Evolutionary conservation across 2,888 invertebrate genomes (phyloP), one percentile per base, ranked within the genome.

Genomic region (Halocaridina rubra): DNA sequence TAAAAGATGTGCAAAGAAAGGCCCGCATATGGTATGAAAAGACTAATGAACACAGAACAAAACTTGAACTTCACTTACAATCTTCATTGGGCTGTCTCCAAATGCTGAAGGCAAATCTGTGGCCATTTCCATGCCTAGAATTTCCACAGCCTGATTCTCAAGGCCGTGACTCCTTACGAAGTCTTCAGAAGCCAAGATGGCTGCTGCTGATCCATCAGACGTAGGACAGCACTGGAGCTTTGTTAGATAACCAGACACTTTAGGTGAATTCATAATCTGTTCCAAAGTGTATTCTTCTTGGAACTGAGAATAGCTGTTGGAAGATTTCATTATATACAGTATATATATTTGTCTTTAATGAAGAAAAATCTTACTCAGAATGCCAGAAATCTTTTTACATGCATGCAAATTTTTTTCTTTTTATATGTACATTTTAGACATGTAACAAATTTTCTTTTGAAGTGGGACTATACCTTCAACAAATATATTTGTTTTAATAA

Each of bases 171-270:
- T 93, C 86, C 93, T 93, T 0, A 99, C 97, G 91, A 98, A 99
- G 16, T 94, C 94, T 91, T 99, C 98, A 10, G 96, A 97, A 88
- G 95, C 98, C 61, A 99, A 90, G 86, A 99, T 93, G 0, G 95
- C 98, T 29, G 98, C 98, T 29, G 97, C 99, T 0, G 97, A 94
- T n/a, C 99, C 99, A 92, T 99, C 98, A 71, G 98, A 98, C 0
- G 99, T 99, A 0, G 99, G 99, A 90, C 98, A 98, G 91, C 99
- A 99, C 91, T 98, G 98, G 13, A 99, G 92, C 91, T 98, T 98
- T 1, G 99, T 99, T 71, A 99, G 92, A 0, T 97, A 96, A 2
- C 96, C 97, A 91, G 95, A 96, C 88, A 99, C 94, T 90, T 93
- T 93, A n/a, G 96, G 95, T 0, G 98, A 96, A 13, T 95, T 94